These are phyloP conservation scores for Creontiades dilutus DNA, from an alignment of 2,888 invertebrate species.

Conservation along the genomic window DNA sequence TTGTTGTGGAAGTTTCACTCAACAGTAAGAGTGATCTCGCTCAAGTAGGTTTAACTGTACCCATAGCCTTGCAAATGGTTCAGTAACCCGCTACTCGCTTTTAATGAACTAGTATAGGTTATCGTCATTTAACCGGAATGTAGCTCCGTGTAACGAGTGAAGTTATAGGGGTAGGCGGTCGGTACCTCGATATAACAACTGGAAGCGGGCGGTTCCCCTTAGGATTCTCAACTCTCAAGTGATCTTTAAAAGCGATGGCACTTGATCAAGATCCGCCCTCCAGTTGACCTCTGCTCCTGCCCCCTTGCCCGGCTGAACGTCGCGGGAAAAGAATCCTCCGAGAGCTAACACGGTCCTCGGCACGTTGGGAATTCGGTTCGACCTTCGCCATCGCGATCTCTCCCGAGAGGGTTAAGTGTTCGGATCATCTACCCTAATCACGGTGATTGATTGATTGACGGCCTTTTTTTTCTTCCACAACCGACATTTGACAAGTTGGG, in stretches of 20 bases:
- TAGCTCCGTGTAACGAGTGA: background rate
- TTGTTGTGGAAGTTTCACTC: no score
- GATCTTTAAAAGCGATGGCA: background rate
- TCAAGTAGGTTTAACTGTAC: no score
- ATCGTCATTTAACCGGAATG: background rate
- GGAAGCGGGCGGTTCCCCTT: background rate
- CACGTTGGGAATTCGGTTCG: background rate
- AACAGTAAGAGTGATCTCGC: no score
- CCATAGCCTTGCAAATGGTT: no score
- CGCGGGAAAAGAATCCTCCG: constrained; percentile 25
- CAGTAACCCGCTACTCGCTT: no score
- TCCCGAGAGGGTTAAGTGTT: background rate
- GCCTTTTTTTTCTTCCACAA: constrained; percentile 1
- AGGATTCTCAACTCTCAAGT: background rate
- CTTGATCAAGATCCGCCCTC: constrained; percentile 39
- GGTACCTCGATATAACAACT: background rate
- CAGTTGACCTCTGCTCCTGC: background rate
- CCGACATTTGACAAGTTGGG: constrained; percentile 1
- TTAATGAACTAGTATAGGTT: no score
- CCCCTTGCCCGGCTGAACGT: background rate
- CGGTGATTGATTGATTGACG: constrained; percentile 5
- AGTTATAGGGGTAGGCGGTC: background rate
- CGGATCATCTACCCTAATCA: constrained; percentile 10
- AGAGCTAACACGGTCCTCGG: constrained; percentile 10
- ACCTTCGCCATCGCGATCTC: constrained; percentile 7